Base-by-base conservation (phyloP, 2,888 invertebrate genomes). In the Troilus luridus region DNA sequence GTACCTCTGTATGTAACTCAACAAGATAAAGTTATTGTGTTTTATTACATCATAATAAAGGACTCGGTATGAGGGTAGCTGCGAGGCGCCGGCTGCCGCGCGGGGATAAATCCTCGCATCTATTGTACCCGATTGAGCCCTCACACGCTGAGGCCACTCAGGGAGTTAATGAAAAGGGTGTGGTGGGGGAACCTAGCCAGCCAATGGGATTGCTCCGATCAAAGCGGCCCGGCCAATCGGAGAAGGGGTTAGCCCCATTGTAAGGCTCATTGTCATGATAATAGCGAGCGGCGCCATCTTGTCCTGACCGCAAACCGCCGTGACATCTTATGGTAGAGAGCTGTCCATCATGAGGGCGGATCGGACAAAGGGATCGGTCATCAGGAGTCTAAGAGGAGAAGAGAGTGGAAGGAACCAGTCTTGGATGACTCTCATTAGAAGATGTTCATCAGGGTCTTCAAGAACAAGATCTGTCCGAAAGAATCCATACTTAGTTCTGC, bases 221-320 rank as follows among this genome's bases (percentile, higher is more conserved):
- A 85, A 85, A 85, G 85, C 85, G 11, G 85, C 0, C 12, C 85
- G 85, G n/a, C 85, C 85, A 85, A 85, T 85, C 54, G 56, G 85
- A 54, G 85, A 54, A 85, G 56, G 85, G 85, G 85, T 85, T 85
- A 56, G 85, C 85, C 85, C 85, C 85, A 85, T 85, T 85, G 85
- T 85, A 85, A 85, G 85, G 21, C 85, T 85, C 85, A 85, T 85
- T 85, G 85, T 85, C 85, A 85, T 85, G 85, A 85, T 85, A 85
- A 85, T 85, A 85, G 56, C 56, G 21, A 58, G 85, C 85, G 85
- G 85, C 85, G 85, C 85, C 85, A 85, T 85, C 85, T 85, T 85
- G 85, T n/a, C 85, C 56, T 56, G 11, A 85, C 85, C 85, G 85
- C 85, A 85, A 85, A 85, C 85, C 56, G 85, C 85, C 10, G 56